A percentile compares a stretch with the other conserved stretches of the same genome.
phyloP scores from a whole-genome alignment of 1,140 invertebrate genomes.

The Vanessa tameamea region DNA sequence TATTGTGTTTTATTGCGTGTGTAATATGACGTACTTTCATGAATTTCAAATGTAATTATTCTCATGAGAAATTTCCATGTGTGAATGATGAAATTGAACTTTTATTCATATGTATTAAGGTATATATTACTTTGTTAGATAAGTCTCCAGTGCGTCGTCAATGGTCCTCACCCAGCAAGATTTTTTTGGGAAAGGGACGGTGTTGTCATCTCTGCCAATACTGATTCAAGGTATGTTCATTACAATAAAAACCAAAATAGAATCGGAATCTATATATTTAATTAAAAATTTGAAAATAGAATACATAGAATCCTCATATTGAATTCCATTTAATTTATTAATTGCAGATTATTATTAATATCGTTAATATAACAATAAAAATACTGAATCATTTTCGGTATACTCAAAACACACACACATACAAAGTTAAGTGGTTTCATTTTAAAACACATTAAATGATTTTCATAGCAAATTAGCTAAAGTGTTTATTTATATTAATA shows the following conservation, averaged over 20 bases:
- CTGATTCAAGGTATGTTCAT: constrained; percentile 66
- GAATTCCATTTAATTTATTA: too few species aligned
- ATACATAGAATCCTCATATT: too few species aligned
- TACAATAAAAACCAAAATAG: neutral
- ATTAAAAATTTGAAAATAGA: neutral
- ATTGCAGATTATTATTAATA: too few species aligned
- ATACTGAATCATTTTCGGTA: too few species aligned
- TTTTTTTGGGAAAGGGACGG: constrained; percentile 75
- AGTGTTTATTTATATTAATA: too few species aligned
- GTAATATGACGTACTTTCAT: constrained; percentile 48
- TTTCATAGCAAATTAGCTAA: too few species aligned
- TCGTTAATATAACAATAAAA: too few species aligned
- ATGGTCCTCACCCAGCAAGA: constrained; percentile 66
- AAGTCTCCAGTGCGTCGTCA: constrained; percentile 66
- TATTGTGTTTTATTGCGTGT: constrained; percentile 47
- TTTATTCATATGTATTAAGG: constrained; percentile 30
- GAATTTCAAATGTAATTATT: constrained; percentile 50
- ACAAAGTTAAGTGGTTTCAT: too few species aligned
- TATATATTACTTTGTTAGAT: constrained; percentile 50
- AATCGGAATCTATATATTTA: neutral
- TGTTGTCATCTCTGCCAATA: constrained; percentile 69
- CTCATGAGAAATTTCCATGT: constrained; percentile 12
- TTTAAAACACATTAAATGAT: too few species aligned
- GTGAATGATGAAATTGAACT: constrained; percentile 16
- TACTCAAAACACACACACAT: too few species aligned